These are phyloP conservation scores for Myotis brandtii DNA, from an alignment of 2,113 vertebrate genomes.

Conservation along the genomic window DNA sequence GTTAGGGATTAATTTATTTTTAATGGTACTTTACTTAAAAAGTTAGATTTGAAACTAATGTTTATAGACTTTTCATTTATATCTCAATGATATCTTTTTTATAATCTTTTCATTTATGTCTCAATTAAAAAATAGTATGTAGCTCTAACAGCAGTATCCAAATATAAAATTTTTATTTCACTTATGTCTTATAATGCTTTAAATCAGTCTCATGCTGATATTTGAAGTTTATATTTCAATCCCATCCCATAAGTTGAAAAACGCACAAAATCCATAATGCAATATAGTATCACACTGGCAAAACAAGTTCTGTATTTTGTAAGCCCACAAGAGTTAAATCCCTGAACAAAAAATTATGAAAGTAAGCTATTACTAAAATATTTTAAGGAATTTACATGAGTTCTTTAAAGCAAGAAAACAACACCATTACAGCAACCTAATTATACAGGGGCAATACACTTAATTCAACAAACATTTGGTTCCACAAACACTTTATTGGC, in stretches of 20 bases:
- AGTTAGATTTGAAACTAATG: conserved; percentile 13
- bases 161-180: conserved; percentile 19
- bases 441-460: neutral
- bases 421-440: conserved; percentile 1
- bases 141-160: conserved; percentile 25
- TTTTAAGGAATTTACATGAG: conserved; percentile 25
- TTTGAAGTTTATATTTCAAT: neutral
- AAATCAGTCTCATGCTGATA: neutral
- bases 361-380: conserved; percentile 27
- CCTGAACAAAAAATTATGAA: conserved; percentile 48
- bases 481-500: conserved; percentile 42
- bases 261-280: neutral
- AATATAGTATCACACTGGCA: neutral
- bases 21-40: conserved; percentile 43
- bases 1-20: conserved; percentile 6
- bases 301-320: conserved; percentile 8
- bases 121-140: neutral
- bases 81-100: conserved; percentile 40
- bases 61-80: conserved; percentile 39
- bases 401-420: conserved; percentile 60
- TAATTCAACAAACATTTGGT: conserved; percentile 15
- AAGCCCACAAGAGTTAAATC: conserved; percentile 40
- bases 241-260: conserved; percentile 34
- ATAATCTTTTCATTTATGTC: conserved; percentile 27
- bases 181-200: neutral